Evolutionary conservation across 1,140 invertebrate genomes (phyloP).

Genomic region (Ceratoteleas bidentatus): DNA sequence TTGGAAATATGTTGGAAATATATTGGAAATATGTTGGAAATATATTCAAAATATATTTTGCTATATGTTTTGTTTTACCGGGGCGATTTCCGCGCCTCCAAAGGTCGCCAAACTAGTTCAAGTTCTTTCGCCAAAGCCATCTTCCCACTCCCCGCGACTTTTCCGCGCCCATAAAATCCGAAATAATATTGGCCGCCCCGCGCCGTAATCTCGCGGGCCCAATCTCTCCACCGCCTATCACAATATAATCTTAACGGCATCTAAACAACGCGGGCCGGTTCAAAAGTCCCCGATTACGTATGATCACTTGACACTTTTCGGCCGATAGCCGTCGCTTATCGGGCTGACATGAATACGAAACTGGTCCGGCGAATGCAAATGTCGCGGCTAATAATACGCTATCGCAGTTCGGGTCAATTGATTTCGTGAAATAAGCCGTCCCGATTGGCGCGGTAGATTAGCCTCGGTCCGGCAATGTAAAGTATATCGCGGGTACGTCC

Average conservation of each 20-base stretch:
- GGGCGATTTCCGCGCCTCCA: no score
- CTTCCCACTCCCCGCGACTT: no score
- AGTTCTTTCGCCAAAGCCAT: no score
- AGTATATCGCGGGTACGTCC: constrained; percentile 38
- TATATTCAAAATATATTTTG: no score
- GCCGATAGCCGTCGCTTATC: constrained; percentile 19
- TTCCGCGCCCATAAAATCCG: no score
- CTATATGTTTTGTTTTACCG: no score
- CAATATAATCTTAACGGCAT: constrained; percentile 6
- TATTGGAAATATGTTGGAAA: no score
- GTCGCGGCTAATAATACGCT: constrained; percentile 14
- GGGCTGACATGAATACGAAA: constrained; percentile 18
- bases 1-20: no score
- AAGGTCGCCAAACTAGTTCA: no score
- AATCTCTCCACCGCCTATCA: not conserved
- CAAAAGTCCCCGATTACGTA: not conserved
- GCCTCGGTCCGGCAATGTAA: constrained; percentile 11
- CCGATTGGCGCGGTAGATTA: constrained; percentile 14
- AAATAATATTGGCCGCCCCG: not conserved
- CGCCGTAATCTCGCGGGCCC: no score
- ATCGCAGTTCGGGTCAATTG: constrained; percentile 14
- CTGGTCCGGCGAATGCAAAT: constrained; percentile 16
- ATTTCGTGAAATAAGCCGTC: constrained; percentile 21
- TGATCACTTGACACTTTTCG: constrained; percentile 6
- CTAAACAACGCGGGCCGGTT: not conserved